Evolutionary conservation across 2,797 vertebrate genomes (phyloP), one percentile per base, ranked within the genome.

Genomic region (Varecia variegata): DNA sequence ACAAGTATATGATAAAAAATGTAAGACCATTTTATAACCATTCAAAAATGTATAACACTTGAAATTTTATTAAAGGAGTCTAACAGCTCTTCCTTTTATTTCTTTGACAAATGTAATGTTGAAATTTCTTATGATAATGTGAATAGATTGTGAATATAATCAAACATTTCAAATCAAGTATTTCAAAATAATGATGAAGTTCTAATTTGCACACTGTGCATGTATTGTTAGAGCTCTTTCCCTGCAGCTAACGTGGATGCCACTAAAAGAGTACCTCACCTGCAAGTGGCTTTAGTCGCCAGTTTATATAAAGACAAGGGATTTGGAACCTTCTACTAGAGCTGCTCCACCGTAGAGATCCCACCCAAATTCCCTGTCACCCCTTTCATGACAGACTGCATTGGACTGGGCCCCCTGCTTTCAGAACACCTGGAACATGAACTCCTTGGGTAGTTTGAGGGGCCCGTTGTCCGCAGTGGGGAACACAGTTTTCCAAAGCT

Each of bases 51-150:
- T 84, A 2, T 80, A 84, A 92, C 92, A 81, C 86, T 97, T 86
- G 79, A 94, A 93, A 97, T 96, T 71, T 40, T 38, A 91, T 96
- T 80, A 84, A 93, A 95, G 93, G 82, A 87, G 77, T 25, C 88
- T 86, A 84, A 90, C 88, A 56, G 91, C 70, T 73, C 87, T 95
- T 80, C 38, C 30, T 95, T 90, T 93, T 92, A 79, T 95, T 92
- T 62, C 93, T 88, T 35, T 83, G 65, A 87, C 91, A 94, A 95
- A 89, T 43, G 43, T 40, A 54, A 65, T 74, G 79, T 74, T 81
- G 89, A 91, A 95, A 89, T 81, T 70, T 70, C 76, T 81, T 76
- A 65, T 62, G 83, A 76, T 81, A 25, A 73, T 76, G 67, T 90
- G 90, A 79, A 71, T 71, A 79, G 82, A 47, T 60, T 52, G 60